Base-by-base conservation (phyloP, 2,113 vertebrate genomes). In the Gymnogyps californianus region DNA sequence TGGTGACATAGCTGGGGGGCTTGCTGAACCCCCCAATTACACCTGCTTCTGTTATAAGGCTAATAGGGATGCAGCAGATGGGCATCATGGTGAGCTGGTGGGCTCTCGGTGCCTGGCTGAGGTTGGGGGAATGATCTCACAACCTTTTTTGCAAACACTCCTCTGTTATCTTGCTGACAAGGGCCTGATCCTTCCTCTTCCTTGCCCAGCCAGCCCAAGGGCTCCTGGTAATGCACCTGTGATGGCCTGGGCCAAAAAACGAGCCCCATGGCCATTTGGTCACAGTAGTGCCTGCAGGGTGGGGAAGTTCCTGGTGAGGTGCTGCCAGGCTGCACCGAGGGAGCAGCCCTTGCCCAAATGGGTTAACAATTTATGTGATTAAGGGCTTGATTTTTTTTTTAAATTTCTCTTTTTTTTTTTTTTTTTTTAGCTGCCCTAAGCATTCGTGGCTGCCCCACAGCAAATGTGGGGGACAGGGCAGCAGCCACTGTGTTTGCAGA, bases 231-330 rank as follows among this genome's bases (percentile, higher is more conserved):
- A 28, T 3, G 28, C 28, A 42, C 7, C 17, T 2, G 0, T 17
- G 29, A 64, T 24, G 85, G 3, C 17, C 34, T 65, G 71, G 34
- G 10, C 11, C 44, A 34, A 38, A 87, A 87, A 44, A 2, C 0
- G 1, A 77, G 26, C 16, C 8, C 28, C 5, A 2, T 26, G 67
- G 76, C 38, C 0, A 1, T 40, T 59, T 0, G 4, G 62, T 64
- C 42, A 10, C 13, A 7, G 13, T 10, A 31, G 51, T 40, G 40
- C 11, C 46, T 67, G 55, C 0, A 8, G 15, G 18, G n/a, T 28
- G 47, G 17, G 31, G n/a, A 74, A 51, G 17, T 34, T 7, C 1
- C 7, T n/a, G 51, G 24, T 38, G 61, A 71, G 64, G 42, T 74
- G 46, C 36, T 75, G 49, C 61, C 58, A 79, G 55, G 40, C 62